Percentiles rank a stretch among this genome's conserved stretches.
Conservation (phyloP, 1,140 invertebrate species). For the Whitmania pigra region DNA sequence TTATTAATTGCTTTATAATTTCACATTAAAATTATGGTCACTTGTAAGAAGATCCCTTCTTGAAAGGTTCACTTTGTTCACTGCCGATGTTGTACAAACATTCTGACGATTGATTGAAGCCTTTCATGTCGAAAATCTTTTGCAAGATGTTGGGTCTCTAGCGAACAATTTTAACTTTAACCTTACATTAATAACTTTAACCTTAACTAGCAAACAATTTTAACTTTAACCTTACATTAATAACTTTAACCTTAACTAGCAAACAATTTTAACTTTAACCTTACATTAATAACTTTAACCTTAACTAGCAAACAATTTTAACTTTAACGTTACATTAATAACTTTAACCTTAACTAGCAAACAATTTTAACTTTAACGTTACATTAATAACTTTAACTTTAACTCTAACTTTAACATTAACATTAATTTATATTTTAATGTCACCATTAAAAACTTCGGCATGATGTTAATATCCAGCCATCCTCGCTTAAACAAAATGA, state of each 20-base stretch:
- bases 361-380: neutral
- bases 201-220: neutral
- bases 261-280: neutral
- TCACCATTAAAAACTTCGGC: too few species aligned
- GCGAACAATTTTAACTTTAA: neutral
- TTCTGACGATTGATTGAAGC: neutral
- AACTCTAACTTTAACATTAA: neutral
- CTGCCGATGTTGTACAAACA: neutral
- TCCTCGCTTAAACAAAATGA: too few species aligned
- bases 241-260: too few species aligned
- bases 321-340: neutral
- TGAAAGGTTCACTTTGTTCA: neutral
- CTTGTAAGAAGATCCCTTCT: constrained; percentile 1
- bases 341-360: too few species aligned
- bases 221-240: neutral
- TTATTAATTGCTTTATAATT: too few species aligned
- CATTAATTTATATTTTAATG: too few species aligned
- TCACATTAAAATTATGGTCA: neutral
- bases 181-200: neutral
- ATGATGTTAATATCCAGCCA: too few species aligned
- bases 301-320: neutral
- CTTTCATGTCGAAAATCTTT: constrained; percentile 11
- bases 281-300: too few species aligned
- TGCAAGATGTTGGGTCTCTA: neutral
- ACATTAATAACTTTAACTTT: neutral